Conservation (phyloP, 2,888 invertebrate genomes). For the Chrysomela aeneicollis region DNA sequence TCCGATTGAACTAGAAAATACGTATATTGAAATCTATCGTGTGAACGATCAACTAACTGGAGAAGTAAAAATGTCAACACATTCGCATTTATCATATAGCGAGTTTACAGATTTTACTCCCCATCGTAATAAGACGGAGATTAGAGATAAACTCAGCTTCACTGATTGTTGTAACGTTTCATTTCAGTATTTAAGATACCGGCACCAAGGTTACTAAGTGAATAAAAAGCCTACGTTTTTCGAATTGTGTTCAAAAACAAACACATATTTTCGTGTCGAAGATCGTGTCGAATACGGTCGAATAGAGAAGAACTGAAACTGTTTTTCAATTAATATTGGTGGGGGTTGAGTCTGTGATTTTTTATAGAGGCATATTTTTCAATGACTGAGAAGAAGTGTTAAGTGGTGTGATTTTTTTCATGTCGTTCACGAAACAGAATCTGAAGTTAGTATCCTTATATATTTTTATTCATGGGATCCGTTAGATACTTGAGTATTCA, state of each 20-base stretch:
- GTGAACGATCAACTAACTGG: no score
- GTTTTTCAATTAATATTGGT: slow-evolving; percentile 10
- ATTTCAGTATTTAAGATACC: slow-evolving; percentile 38
- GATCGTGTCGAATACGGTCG: slow-evolving; percentile 31
- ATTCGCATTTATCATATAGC: slow-evolving; percentile 5
- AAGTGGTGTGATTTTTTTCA: not conserved
- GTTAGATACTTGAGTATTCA: no score
- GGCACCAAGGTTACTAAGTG: slow-evolving; percentile 41
- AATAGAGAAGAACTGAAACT: slow-evolving; percentile 25
- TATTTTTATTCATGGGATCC: no score
- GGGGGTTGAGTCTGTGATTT: not conserved
- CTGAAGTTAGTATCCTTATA: no score
- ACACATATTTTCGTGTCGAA: slow-evolving; percentile 23
- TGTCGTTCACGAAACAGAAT: no score
- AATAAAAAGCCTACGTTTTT: slow-evolving; percentile 34
- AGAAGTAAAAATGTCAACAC: slow-evolving; percentile 9
- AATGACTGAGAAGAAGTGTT: not conserved
- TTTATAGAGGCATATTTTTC: not conserved
- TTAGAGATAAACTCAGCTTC: slow-evolving; percentile 32
- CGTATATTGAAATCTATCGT: no score
- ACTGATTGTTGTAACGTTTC: slow-evolving; percentile 32
- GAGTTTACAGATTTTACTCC: slow-evolving; percentile 17
- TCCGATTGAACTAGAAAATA: no score
- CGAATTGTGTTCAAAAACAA: slow-evolving; percentile 30
- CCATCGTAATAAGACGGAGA: slow-evolving; percentile 31